Base-by-base conservation (phyloP, 2,888 invertebrate genomes). In the Parnassius mnemosyne region DNA sequence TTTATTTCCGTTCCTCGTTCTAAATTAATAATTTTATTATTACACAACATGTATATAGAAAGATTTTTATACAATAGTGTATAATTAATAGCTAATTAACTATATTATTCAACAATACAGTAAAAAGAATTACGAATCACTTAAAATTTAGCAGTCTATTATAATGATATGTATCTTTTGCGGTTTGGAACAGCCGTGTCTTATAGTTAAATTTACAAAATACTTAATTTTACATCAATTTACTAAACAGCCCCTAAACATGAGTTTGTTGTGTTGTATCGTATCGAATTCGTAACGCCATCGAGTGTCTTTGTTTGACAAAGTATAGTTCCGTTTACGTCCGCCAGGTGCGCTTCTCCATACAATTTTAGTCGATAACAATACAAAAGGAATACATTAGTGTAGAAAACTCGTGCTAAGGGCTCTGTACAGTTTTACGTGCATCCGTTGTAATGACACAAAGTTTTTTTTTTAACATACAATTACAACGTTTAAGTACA, bases 11-110 rank as follows among this genome's bases (percentile, higher is more conserved):
- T 79, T 72, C 72, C 76, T 73, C 78, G 64, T 77, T 68, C 83
- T 87, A 84, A 78, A 79, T 68, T 75, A 72, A 76, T 76, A 86
- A 81, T 83, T 85, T 87, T 84, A 87, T 81, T 85, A 87, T 83
- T 87, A 89, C 88, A 90, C 90, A 91, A 91, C 90, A 90, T 90
- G 91, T 90, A 90, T 85, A 90, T 91, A 90, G 91, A 90, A 90
- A 90, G 91, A 89, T 82, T 87, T 89, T 90, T 87, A 89, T 90
- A 90, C 89, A 90, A 91, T 90, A 90, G 89, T 91, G 89, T 90
- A 91, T 90, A 89, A 84, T 85, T 84, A 84, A 77, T 82, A 74
- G 77, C 85, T 89, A 87, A 77, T 77, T 80, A 84, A 77, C 87
- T 87, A 85, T 85, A 82, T 79, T 84, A 84, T 79, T 87, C 89